A percentile compares a stretch with the other conserved stretches of the same genome.
These are phyloP conservation scores for Nylanderia fulva DNA, from an alignment of 1,140 invertebrate species.

Conservation along the genomic window DNA sequence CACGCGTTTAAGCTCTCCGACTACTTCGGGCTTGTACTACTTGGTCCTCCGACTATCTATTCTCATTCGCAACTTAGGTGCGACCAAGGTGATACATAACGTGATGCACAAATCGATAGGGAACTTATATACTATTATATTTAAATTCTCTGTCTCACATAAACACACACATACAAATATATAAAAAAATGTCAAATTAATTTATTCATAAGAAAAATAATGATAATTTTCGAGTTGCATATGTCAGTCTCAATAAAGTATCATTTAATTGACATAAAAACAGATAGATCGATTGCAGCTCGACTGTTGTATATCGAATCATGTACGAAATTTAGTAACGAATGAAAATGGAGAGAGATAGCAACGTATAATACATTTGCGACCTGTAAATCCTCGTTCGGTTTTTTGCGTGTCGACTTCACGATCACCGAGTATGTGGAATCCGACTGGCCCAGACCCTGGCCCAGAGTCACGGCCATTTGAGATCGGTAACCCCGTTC, in stretches of 20 bases:
- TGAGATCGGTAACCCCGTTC: conserved; percentile 67
- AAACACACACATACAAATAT: neutral
- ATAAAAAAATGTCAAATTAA: too few relatives aligned
- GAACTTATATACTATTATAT: neutral
- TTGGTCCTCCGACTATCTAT: conserved; percentile 47
- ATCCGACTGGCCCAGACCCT: conserved; percentile 62
- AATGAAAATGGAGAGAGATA: too few relatives aligned
- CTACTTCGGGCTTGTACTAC: conserved; percentile 28
- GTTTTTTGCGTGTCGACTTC: conserved; percentile 39
- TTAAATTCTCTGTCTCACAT: neutral
- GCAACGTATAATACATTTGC: conserved; percentile 14
- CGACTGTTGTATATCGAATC: neutral
- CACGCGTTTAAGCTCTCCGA: conserved; percentile 69
- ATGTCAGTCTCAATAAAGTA: too few relatives aligned
- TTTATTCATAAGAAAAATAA: neutral
- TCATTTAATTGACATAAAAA: neutral
- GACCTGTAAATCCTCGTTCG: conserved; percentile 12
- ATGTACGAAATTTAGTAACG: too few relatives aligned
- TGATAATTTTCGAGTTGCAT: neutral
- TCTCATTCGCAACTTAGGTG: conserved; percentile 70
- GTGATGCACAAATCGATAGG: conserved; percentile 57
- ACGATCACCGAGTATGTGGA: conserved; percentile 59
- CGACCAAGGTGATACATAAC: conserved; percentile 36
- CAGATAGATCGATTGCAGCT: neutral
- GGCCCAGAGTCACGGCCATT: conserved; percentile 67